Evolutionary conservation across 1,140 invertebrate genomes (phyloP).

Genomic region (Penaeus vannamei): DNA sequence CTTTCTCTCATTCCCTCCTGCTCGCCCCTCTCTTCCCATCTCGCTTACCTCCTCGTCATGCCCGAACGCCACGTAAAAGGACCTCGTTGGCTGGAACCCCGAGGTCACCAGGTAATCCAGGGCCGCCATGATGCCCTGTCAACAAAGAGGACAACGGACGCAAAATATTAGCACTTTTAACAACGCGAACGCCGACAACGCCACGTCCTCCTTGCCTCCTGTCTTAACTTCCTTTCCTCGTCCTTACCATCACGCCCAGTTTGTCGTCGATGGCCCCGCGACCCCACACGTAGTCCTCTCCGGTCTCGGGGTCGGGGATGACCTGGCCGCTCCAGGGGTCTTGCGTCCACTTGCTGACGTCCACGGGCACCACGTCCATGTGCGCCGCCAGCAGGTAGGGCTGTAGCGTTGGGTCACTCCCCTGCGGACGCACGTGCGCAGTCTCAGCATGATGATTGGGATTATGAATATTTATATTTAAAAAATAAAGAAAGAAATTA

Average conservation of each 20-base stretch:
- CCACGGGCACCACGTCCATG: slow-evolving; percentile 77
- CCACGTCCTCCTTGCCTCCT: background rate
- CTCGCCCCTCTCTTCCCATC: too few relatives aligned
- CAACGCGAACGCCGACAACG: background rate
- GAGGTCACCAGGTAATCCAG: slow-evolving; percentile 73
- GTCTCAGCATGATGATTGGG: background rate
- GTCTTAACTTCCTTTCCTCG: background rate
- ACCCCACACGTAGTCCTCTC: slow-evolving; percentile 74
- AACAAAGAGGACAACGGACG: background rate
- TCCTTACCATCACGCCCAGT: slow-evolving; percentile 72
- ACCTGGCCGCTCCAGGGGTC: slow-evolving; percentile 75
- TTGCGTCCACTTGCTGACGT: slow-evolving; percentile 73
- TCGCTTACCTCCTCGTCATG: slow-evolving; percentile 77
- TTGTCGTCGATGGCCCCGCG: slow-evolving; percentile 77
- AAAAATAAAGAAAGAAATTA: background rate
- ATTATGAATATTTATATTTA: background rate
- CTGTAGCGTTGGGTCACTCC: slow-evolving; percentile 70
- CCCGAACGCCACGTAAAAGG: slow-evolving; percentile 77
- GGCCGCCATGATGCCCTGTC: slow-evolving; percentile 76
- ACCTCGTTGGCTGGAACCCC: slow-evolving; percentile 72
- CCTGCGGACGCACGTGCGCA: slow-evolving; percentile 41
- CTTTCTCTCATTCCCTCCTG: too few relatives aligned
- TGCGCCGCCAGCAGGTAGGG: slow-evolving; percentile 76
- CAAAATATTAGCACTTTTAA: background rate
- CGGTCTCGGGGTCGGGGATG: slow-evolving; percentile 70